Evolutionary conservation across 1,140 invertebrate species (phyloP).

Genomic region (Orchestia grillus): DNA sequence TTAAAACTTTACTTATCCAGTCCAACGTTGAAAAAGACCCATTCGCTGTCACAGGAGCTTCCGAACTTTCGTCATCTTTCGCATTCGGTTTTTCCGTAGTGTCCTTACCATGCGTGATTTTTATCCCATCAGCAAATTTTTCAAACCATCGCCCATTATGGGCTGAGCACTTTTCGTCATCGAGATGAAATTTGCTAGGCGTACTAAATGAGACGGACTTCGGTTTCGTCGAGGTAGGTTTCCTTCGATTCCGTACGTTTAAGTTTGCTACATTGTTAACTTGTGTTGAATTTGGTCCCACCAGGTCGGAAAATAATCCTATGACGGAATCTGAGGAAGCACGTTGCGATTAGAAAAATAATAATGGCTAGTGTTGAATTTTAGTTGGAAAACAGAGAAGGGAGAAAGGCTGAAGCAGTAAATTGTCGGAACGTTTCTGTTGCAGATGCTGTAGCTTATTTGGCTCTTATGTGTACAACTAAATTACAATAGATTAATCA

Average conservation of each 20-base stretch:
- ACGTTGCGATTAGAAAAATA: too few species aligned
- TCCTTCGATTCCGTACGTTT: background rate
- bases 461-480: background rate
- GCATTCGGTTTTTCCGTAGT: background rate
- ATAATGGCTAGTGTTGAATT: background rate
- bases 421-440: background rate
- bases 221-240: background rate
- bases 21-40: background rate
- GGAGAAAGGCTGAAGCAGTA: background rate
- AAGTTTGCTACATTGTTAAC: background rate
- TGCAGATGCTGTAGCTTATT: background rate
- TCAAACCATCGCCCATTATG: background rate
- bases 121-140: background rate
- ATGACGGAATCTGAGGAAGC: constrained; percentile 10
- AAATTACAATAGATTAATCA: constrained; percentile 8
- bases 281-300: background rate
- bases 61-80: background rate
- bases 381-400: background rate
- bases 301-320: background rate
- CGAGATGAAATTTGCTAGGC: background rate
- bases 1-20: background rate
- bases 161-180: background rate
- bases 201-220: constrained; percentile 11
- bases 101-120: background rate
- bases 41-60: background rate